Conservation (phyloP, 2,113 vertebrate genomes). For the Triplophysa rosa region DNA sequence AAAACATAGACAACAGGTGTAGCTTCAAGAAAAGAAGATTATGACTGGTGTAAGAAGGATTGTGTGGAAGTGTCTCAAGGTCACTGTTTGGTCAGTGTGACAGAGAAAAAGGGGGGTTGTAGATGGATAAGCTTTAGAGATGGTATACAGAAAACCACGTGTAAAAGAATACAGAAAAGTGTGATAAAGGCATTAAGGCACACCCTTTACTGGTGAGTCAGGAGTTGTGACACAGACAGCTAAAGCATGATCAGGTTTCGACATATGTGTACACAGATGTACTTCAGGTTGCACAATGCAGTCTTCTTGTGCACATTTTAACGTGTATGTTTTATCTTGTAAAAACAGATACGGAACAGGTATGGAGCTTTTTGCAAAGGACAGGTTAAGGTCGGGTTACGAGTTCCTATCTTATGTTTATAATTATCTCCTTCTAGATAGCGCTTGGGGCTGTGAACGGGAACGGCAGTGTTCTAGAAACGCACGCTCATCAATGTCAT, state of each 20-base stretch:
- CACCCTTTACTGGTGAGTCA: constrained; percentile 56
- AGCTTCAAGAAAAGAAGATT: constrained; percentile 28
- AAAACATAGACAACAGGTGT: constrained; percentile 15
- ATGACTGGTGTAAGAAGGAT: constrained; percentile 1
- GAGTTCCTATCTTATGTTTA: neutral
- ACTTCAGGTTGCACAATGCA: constrained; percentile 6
- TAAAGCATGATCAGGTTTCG: constrained; percentile 54
- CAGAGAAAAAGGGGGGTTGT: neutral
- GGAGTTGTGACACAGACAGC: constrained; percentile 57
- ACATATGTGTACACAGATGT: constrained; percentile 36
- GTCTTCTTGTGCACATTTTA: neutral
- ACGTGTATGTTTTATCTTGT: neutral
- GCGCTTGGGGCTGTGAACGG: neutral
- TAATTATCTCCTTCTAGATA: constrained; percentile 29
- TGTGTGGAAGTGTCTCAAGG: neutral
- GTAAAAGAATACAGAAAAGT: constrained; percentile 4
- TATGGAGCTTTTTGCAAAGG: neutral
- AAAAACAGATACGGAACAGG: neutral
- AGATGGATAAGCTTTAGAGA: too few relatives aligned
- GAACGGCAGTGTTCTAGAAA: neutral
- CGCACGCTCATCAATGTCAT: neutral
- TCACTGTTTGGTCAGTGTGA: constrained; percentile 17
- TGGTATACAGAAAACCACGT: neutral
- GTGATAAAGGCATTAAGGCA: neutral
- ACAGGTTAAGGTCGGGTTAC: neutral